Evolutionary conservation across 1,140 invertebrate species (phyloP), one percentile per base, ranked within the genome.

Genomic region (Homalodisca vitripennis): DNA sequence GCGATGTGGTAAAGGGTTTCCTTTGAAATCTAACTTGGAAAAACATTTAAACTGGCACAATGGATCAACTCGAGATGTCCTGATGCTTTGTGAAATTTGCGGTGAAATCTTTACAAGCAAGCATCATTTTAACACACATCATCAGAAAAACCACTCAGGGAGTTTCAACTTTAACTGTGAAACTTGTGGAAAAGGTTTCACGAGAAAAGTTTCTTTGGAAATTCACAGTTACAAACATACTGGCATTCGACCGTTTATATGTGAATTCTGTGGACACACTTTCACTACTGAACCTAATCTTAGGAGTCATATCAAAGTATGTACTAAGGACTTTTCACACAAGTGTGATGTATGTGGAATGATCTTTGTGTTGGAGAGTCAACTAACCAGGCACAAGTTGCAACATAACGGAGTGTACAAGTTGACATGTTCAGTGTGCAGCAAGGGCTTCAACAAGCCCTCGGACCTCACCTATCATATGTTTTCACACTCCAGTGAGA

Each of bases 391-490:
- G 65, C 69, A 70, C 41, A 48, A 66, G 24, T 26, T 20, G 1
- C 63, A 66, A 26, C 63, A 66, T 27, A 29, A 17, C 20, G 63
- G 63, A 22, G 27, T 13, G 3, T 47, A 66, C 20, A 66, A 22
- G 13, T 24, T 6, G 17, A 26, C 32, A 2, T 76, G 75, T 72
- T 66, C 73, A 34, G 85, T 89, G 65, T 90, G 88, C 77, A 87
- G 87, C 72, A 91, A 90, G 82, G 90, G 89, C 75, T 90, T 89
- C 79, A 89, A 87, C 66, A 85, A 88, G 68, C 89, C 89, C 79
- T 88, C 90, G 78, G 88, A 91, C 81, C 83, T 90, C 74, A 84
- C 86, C 69, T 89, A 89, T 78, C 88, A 91, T 79, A 88, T 90
- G 87, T 83, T 88, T 65, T 89, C 89, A 47, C 90, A 91, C 77